Percentiles rank a stretch among this genome's conserved stretches.
These are phyloP conservation scores for Fundulus diaphanus DNA, from an alignment of 2,797 vertebrate species.

Conservation along the genomic window DNA sequence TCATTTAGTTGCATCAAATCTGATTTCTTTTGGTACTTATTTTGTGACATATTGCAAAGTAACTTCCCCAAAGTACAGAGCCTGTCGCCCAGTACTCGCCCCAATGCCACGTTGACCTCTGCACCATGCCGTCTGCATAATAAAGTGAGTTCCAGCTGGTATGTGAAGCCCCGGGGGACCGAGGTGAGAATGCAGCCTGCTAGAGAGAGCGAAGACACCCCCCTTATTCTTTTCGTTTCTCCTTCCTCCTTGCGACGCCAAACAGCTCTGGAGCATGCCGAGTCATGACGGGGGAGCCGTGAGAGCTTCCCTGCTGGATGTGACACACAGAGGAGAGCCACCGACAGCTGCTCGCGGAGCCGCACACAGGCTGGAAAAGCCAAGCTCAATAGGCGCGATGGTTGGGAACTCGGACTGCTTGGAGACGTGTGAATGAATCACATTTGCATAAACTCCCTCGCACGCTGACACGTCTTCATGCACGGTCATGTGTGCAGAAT, in stretches of 20 bases:
- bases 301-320: constrained; percentile 52
- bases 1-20: neutral
- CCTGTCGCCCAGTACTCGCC: constrained; percentile 35
- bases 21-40: neutral
- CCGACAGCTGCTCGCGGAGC: constrained; percentile 29
- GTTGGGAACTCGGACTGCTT: constrained; percentile 35
- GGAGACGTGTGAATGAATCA: constrained; percentile 58
- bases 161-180: constrained; percentile 55
- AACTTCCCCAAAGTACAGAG: constrained; percentile 49
- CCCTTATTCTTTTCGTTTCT: constrained; percentile 3
- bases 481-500: constrained; percentile 23
- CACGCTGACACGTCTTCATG: constrained; percentile 18
- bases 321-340: constrained; percentile 39
- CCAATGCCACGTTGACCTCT: constrained; percentile 62
- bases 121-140: constrained; percentile 62
- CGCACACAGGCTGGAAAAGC: constrained; percentile 59
- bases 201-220: constrained; percentile 36
- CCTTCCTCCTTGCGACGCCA: constrained; percentile 14
- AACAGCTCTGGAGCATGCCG: constrained; percentile 48
- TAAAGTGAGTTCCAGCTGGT: constrained; percentile 75
- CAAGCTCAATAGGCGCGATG: constrained; percentile 30
- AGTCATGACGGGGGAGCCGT: constrained; percentile 54
- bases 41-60: constrained; percentile 8
- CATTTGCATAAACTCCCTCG: constrained; percentile 30
- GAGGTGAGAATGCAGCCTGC: constrained; percentile 71